A percentile compares a stretch with the other conserved stretches of the same genome.
Conservation (phyloP, 1,140 invertebrate species). For the Pteromalus puparum region DNA sequence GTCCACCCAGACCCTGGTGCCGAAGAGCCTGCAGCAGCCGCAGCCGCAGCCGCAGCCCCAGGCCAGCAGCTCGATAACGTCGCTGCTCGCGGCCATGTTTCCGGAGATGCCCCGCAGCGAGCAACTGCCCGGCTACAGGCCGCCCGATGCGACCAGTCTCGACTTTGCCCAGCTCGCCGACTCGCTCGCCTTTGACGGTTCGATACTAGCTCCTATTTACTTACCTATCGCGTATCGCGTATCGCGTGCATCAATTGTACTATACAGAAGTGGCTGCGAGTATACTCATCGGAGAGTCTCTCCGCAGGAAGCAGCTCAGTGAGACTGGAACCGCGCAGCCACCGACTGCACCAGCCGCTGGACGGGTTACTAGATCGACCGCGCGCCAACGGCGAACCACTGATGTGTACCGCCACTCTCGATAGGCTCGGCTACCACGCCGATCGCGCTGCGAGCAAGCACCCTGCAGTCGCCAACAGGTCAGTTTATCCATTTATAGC, state of each 20-base stretch:
- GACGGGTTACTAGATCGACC: conserved; percentile 46
- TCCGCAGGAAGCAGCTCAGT: not conserved
- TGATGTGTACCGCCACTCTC: conserved; percentile 67
- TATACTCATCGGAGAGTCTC: too few species aligned
- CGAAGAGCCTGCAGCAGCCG: conserved; percentile 41
- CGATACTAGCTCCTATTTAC: not conserved
- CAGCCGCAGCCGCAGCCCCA: too few species aligned
- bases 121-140: conserved; percentile 68
- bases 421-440: conserved; percentile 68
- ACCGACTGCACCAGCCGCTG: conserved; percentile 60
- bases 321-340: conserved; percentile 63
- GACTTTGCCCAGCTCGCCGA: conserved; percentile 65
- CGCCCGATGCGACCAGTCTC: conserved; percentile 59
- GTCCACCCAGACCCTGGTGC: conserved; percentile 70
- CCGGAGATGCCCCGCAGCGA: conserved; percentile 67
- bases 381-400: conserved; percentile 55
- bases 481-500: too few species aligned
- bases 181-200: conserved; percentile 59
- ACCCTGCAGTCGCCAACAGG: conserved; percentile 51
- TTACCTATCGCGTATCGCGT: too few species aligned
- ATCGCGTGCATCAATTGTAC: too few species aligned
- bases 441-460: conserved; percentile 63
- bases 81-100: conserved; percentile 71
- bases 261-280: too few species aligned
- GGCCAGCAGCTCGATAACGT: conserved; percentile 68